Conservation (phyloP, 2,113 vertebrate species). For the Gopherus flavomarginatus region DNA sequence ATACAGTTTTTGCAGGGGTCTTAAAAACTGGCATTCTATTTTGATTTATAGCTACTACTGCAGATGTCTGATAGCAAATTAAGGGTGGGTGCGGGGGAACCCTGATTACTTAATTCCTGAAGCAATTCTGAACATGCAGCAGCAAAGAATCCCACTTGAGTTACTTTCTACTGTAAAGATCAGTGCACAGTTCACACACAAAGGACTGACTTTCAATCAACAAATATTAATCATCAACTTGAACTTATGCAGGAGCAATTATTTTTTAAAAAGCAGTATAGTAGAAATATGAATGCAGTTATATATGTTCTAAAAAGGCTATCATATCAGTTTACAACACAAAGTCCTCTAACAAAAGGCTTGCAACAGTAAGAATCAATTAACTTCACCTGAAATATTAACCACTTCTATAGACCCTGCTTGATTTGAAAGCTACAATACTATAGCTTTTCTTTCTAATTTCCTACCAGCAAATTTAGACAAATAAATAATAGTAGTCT, state of each 20-base stretch:
- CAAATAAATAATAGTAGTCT: constrained; percentile 5
- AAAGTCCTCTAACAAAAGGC: constrained; percentile 35
- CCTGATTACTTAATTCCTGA: constrained; percentile 14
- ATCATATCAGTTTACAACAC: not conserved
- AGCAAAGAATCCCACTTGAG: constrained; percentile 21
- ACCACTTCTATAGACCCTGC: not conserved
- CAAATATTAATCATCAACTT: constrained; percentile 17
- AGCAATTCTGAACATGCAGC: constrained; percentile 20
- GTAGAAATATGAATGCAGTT: not conserved
- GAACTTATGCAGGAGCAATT: constrained; percentile 1
- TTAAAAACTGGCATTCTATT: not conserved
- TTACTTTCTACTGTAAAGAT: constrained; percentile 22
- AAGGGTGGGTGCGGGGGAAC: not conserved
- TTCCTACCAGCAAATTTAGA: constrained; percentile 12
- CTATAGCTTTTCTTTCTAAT: constrained; percentile 46
- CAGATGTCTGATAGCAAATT: not conserved
- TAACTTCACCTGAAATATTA: constrained; percentile 59
- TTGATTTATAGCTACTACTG: constrained; percentile 15
- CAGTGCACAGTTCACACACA: not conserved
- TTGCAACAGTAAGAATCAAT: constrained; percentile 52
- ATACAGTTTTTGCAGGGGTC: not conserved
- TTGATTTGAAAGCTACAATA: not conserved
- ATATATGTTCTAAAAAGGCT: not conserved
- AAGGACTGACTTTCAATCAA: not conserved
- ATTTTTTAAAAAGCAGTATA: not conserved